A percentile compares a stretch with the other conserved stretches of the same genome.
Evolutionary conservation across 92 coral and sea anemone genomes (phyloP).

Genomic region (Porites lobata): DNA sequence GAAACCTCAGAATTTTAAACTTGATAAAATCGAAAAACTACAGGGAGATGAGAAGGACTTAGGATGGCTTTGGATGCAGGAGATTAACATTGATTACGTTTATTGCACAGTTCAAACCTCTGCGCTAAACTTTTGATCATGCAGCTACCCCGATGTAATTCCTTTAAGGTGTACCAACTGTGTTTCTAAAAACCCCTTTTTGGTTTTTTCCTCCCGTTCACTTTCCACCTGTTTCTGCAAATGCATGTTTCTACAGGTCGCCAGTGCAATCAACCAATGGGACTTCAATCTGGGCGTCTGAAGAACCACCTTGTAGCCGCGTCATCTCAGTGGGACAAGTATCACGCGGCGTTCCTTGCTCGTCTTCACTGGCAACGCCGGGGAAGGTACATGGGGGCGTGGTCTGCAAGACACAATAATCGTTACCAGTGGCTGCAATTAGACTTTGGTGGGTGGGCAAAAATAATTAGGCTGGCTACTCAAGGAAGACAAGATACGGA

Average conservation of each 20-base stretch:
- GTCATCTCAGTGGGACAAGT: slow-evolving; percentile 61
- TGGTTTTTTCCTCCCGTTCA: background rate
- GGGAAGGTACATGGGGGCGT: slow-evolving; percentile 61
- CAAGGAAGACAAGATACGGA: slow-evolving; percentile 73
- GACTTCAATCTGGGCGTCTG: slow-evolving; percentile 70
- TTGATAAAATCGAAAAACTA: no score
- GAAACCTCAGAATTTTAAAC: no score
- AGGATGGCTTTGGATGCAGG: no score
- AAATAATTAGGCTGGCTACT: slow-evolving; percentile 69
- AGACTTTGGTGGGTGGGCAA: slow-evolving; percentile 56
- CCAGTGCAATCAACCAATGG: slow-evolving; percentile 76
- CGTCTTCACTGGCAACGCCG: slow-evolving; percentile 61
- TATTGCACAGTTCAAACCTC: no score
- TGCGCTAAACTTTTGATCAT: no score
- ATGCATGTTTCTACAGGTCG: slow-evolving; percentile 33
- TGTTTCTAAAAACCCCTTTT: no score
- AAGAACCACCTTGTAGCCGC: slow-evolving; percentile 60
- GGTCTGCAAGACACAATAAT: slow-evolving; percentile 73
- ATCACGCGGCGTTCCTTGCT: slow-evolving; percentile 44
- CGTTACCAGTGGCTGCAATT: slow-evolving; percentile 70
- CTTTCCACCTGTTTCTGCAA: background rate
- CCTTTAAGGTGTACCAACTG: no score
- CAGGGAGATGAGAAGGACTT: no score
- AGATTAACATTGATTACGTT: no score
- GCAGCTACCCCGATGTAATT: no score